These are phyloP conservation scores for Trematomus loennbergii DNA, from an alignment of 2,113 vertebrate genomes.

Conservation along the genomic window DNA sequence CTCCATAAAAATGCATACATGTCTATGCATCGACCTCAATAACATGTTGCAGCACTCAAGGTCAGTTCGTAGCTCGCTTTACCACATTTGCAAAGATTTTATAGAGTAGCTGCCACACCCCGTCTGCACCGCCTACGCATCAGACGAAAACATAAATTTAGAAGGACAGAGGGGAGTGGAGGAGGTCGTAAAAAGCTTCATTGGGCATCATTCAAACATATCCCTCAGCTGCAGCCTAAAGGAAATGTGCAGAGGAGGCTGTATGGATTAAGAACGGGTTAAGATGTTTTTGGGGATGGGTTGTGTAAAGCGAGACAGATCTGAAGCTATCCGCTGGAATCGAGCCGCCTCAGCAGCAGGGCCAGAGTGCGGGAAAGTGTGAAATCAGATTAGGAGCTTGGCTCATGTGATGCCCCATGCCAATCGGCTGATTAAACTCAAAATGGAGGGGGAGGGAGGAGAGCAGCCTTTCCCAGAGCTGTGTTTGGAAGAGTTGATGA, in stretches of 20 bases:
- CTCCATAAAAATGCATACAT: constrained; percentile 33
- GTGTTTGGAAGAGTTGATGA: constrained; percentile 26
- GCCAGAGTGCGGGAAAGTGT: constrained; percentile 78
- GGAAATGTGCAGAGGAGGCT: constrained; percentile 10
- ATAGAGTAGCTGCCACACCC: constrained; percentile 64
- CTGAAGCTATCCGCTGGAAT: constrained; percentile 62
- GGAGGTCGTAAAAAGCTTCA: constrained; percentile 38
- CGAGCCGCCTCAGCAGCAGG: constrained; percentile 62
- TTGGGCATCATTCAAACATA: constrained; percentile 59
- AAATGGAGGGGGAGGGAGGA: constrained; percentile 64
- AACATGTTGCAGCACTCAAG: constrained; percentile 16
- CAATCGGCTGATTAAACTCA: constrained; percentile 81
- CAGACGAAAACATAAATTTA: constrained; percentile 69
- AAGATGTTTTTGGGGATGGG: not conserved
- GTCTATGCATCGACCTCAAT: constrained; percentile 26
- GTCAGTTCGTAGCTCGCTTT: constrained; percentile 31
- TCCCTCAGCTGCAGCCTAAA: constrained; percentile 50
- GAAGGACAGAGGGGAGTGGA: constrained; percentile 12
- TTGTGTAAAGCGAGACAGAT: constrained; percentile 22
- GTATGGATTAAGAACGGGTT: too few species aligned
- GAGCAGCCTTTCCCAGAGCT: constrained; percentile 36
- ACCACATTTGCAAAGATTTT: constrained; percentile 31
- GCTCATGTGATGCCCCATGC: constrained; percentile 82
- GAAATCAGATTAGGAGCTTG: constrained; percentile 84
- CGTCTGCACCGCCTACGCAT: constrained; percentile 65